A percentile compares a stretch with the other conserved stretches of the same genome.
phyloP scores from a whole-genome alignment of 2,797 vertebrate genomes.

The Ceryle rudis region DNA sequence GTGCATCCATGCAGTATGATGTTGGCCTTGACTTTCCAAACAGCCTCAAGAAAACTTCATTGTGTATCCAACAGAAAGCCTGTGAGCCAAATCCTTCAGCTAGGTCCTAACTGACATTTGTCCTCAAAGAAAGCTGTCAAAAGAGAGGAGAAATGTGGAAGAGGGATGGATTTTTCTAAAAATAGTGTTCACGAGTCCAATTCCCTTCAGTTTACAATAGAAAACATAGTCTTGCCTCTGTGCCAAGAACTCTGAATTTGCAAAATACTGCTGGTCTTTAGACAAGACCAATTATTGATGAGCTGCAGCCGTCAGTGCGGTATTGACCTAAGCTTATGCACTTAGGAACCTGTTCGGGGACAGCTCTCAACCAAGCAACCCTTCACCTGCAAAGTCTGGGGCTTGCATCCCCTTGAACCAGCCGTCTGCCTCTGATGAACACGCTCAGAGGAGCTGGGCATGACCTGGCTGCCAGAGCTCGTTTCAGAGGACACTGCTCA shows the following conservation, averaged over 20 bases:
- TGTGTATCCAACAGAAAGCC: background rate
- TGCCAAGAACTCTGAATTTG: constrained; percentile 42
- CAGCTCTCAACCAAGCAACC: background rate
- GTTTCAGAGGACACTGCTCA: background rate
- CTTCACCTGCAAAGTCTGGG: background rate
- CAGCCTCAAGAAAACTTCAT: background rate
- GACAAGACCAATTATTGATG: background rate
- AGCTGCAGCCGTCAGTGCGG: background rate
- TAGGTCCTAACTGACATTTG: background rate
- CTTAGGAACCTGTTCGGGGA: background rate
- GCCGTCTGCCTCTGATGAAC: rapidly evolving
- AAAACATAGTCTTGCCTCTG: background rate
- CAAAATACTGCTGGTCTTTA: constrained; percentile 23
- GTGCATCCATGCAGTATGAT: background rate
- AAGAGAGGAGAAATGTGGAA: background rate
- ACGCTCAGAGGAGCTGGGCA: background rate
- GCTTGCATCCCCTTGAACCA: background rate
- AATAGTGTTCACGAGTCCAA: background rate
- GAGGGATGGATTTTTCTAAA: constrained; percentile 27
- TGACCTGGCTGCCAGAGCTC: background rate
- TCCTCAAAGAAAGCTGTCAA: constrained; percentile 10
- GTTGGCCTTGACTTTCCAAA: background rate
- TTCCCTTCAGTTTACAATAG: background rate
- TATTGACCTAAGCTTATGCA: background rate
- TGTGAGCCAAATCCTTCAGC: background rate